Base-by-base conservation (phyloP, 1,140 invertebrate species). In the Diachasma alloeum region DNA sequence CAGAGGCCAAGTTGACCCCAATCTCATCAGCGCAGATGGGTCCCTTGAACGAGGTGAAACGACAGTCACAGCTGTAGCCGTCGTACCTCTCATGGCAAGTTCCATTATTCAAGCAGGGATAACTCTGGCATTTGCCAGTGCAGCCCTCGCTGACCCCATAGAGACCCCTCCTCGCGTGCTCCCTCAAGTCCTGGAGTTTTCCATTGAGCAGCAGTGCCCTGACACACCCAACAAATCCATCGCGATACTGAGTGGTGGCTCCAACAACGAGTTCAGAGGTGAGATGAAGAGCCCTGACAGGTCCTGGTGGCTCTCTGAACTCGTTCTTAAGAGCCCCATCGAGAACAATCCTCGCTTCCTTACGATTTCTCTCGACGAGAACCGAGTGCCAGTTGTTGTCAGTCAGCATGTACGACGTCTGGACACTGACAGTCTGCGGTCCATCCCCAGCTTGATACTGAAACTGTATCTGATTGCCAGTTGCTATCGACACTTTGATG, bases 11-110 rank as follows among this genome's bases (percentile, higher is more conserved):
- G 83, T 97, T 98, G 0, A 98, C 96, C 39, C 98, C 98, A 84
- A 99, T 98, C 92, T 99, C 97, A 91, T 99, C 97, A 73, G 97
- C 97, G 90, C 98, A 99, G 86, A 99, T 98, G 67, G 96, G 97
- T 72, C 98, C 98, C 88, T 99, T 97, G 89, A 98, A 99, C 2
- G 97, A 95, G n/a, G 97, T 99, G 94, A 97, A 99, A 72, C 98
- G 93, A 85, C 98, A 99, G 87, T 99, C 97, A 89, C 98, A 99
- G 46, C 90, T 92, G 87, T 98, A 99, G 5, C 93, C 92, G 86
- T 97, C 96, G 87, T 98, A 99, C 17, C 93, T 92, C 90, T 99
- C 98, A 66, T 93, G 92, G 84, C 98, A 99, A 0, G 97, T 98
- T 42, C 97, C 98, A 86, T 98, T 97, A 87, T 99, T 99, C 9